phyloP scores from a whole-genome alignment of 1,140 invertebrate species.

The Pseudomyrmex flavicornis region DNA sequence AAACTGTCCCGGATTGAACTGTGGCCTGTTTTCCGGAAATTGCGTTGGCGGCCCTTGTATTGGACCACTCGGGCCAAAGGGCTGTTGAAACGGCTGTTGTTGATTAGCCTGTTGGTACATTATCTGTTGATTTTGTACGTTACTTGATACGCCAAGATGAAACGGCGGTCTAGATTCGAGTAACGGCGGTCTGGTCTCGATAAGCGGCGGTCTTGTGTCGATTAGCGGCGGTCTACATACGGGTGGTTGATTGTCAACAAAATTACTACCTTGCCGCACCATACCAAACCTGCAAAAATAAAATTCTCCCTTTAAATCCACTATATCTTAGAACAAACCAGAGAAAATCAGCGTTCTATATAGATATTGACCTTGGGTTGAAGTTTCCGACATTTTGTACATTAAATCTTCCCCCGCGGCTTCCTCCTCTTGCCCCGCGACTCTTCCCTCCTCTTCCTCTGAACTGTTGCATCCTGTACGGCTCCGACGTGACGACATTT shows the following conservation, averaged over 20 bases:
- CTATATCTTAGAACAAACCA: background rate
- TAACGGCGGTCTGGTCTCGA: conserved; percentile 71
- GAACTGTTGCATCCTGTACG: conserved; percentile 38
- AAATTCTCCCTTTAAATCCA: background rate
- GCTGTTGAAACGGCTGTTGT: conserved; percentile 68
- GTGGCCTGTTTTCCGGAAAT: conserved; percentile 69
- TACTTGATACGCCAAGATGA: conserved; percentile 71
- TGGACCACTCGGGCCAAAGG: conserved; percentile 67
- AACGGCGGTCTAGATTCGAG: conserved; percentile 76
- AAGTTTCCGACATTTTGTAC: conserved; percentile 69
- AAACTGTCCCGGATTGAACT: conserved; percentile 75
- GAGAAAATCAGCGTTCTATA: background rate
- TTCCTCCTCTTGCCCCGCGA: conserved; percentile 74
- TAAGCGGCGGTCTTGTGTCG: conserved; percentile 75
- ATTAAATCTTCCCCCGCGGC: conserved; percentile 75
- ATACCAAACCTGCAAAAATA: conserved; percentile 51
- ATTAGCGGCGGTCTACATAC: conserved; percentile 78
- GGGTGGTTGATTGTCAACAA: conserved; percentile 73
- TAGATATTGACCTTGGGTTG: conserved; percentile 70
- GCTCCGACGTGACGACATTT: conserved; percentile 79
- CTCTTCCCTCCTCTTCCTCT: conserved; percentile 70
- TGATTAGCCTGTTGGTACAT: conserved; percentile 73
- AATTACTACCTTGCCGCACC: conserved; percentile 45
- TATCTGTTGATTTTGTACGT: conserved; percentile 74
- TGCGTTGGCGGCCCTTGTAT: conserved; percentile 67